Evolutionary conservation across 1,140 invertebrate species (phyloP).

Genomic region (Drosophila sp.): DNA sequence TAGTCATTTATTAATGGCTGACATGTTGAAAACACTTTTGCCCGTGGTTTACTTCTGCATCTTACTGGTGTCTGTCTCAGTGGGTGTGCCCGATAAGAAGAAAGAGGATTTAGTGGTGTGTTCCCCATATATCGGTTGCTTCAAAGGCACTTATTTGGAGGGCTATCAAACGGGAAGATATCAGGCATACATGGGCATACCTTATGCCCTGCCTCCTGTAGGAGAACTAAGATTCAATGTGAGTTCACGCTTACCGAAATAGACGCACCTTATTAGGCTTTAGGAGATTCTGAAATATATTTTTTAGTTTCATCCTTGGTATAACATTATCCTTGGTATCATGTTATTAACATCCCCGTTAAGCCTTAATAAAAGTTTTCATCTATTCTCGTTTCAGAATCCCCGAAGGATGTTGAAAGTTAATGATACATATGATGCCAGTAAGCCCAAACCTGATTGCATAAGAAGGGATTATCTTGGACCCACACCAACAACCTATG

Average conservation of each 20-base stretch:
- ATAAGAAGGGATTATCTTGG: conserved; percentile 81
- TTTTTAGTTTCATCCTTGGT: background rate
- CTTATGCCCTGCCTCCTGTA: conserved; percentile 63
- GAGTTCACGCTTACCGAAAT: conserved; percentile 18
- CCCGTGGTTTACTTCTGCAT: too few species aligned
- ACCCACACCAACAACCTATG: conserved; percentile 59
- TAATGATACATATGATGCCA: conserved; percentile 64
- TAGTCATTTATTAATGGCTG: too few species aligned
- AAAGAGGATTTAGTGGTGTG: conserved; percentile 23
- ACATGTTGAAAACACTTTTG: background rate
- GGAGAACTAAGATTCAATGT: conserved; percentile 59
- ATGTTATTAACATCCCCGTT: too few species aligned
- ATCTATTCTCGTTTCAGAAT: conserved; percentile 46
- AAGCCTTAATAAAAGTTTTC: too few species aligned
- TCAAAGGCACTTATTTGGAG: conserved; percentile 50
- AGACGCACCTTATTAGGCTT: too few species aligned
- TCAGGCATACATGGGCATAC: conserved; percentile 66
- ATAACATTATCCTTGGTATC: too few species aligned
- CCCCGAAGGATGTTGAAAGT: conserved; percentile 61
- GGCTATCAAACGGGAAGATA: conserved; percentile 43
- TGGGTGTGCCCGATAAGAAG: too few species aligned
- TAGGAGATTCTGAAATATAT: too few species aligned
- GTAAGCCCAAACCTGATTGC: conserved; percentile 59
- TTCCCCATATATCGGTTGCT: conserved; percentile 42
- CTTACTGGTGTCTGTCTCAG: too few species aligned